Conservation (phyloP, 2,113 vertebrate genomes). For the Anolis carolinensis region DNA sequence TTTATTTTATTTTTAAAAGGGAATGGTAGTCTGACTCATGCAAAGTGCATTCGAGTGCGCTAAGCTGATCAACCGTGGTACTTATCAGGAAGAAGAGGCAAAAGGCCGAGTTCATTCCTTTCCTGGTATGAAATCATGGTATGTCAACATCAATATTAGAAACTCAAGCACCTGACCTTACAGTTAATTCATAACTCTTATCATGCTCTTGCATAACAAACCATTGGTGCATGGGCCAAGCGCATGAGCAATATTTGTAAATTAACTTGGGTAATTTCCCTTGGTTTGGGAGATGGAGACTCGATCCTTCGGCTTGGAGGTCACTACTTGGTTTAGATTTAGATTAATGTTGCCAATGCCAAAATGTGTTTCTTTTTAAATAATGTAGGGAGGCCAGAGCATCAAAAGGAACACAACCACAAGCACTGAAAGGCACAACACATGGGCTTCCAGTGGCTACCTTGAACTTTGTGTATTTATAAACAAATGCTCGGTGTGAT, state of each 20-base stretch:
- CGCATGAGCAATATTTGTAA: neutral
- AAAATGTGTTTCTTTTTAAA: neutral
- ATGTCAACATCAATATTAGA: neutral
- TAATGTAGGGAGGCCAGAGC: neutral
- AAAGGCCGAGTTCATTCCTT: neutral
- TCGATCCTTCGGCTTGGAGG: neutral
- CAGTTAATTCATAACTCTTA: neutral
- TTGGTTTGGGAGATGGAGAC: neutral
- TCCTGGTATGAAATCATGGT: too few species aligned
- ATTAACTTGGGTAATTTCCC: neutral
- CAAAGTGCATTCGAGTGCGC: neutral
- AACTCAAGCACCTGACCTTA: neutral
- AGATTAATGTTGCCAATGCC: neutral
- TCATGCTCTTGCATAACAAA: neutral
- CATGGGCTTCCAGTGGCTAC: constrained; percentile 31
- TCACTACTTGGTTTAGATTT: neutral
- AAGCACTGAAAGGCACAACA: neutral
- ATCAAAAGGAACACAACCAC: neutral
- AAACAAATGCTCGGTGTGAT: constrained; percentile 45
- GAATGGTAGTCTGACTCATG: neutral
- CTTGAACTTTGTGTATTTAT: constrained; percentile 47
- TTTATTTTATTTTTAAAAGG: too few species aligned
- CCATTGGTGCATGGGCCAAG: neutral
- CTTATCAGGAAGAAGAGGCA: neutral
- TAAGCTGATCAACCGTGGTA: neutral